Percentiles rank a stretch among this genome's conserved stretches.
Evolutionary conservation across 1,140 invertebrate genomes (phyloP).

Genomic region (Rhopalosiphum maidis): DNA sequence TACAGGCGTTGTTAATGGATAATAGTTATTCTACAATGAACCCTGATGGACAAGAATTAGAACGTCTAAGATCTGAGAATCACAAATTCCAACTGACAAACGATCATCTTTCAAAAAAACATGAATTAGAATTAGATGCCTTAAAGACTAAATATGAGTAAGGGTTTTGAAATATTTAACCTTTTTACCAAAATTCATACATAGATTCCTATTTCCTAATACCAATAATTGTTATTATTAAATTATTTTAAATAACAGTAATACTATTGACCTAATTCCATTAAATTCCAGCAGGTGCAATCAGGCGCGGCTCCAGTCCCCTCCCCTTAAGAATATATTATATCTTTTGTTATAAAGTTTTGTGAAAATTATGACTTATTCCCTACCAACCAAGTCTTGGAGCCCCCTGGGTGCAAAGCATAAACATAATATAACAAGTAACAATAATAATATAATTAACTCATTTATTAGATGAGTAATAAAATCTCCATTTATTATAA

Average conservation of each 20-base stretch:
- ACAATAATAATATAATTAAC: no score
- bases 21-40: slow-evolving; percentile 7
- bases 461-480: no score
- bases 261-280: not conserved
- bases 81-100: slow-evolving; percentile 14
- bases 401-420: no score
- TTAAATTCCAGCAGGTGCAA: no score
- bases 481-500: no score
- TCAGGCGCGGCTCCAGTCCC: no score
- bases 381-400: no score
- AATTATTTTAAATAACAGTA: not conserved
- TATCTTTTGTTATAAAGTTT: no score
- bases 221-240: not conserved
- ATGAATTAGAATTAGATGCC: slow-evolving; percentile 40
- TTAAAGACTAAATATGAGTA: slow-evolving; percentile 51
- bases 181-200: not conserved
- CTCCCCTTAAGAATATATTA: no score
- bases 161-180: not conserved
- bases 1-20: slow-evolving; percentile 27
- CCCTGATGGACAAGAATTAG: slow-evolving; percentile 6
- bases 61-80: slow-evolving; percentile 22
- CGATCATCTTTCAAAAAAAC: slow-evolving; percentile 3
- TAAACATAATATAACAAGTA: no score
- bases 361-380: no score
- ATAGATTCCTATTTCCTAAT: not conserved